Conservation (phyloP, 2,113 vertebrate species). For the Mormoops blainvillei region DNA sequence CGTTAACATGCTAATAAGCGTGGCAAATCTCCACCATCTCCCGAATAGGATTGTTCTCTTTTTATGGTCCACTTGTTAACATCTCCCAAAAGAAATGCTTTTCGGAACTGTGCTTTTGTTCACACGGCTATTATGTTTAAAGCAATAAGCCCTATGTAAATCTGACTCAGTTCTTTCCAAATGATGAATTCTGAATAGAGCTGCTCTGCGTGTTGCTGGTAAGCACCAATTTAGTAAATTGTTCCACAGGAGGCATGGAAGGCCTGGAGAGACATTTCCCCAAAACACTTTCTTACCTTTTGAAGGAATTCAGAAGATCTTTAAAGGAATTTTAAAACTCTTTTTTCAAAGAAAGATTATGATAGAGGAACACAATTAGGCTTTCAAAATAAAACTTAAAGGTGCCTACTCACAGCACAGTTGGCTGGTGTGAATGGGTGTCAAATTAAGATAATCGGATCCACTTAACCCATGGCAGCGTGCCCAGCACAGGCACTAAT, state of each 20-base stretch:
- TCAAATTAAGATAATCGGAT: not conserved
- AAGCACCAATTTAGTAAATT: not conserved
- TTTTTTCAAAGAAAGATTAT: not conserved
- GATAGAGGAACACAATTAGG: not conserved
- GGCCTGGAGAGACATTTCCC: not conserved
- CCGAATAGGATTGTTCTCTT: not conserved
- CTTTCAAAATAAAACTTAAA: conserved; percentile 21
- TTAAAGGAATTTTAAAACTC: not conserved
- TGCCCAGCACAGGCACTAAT: not conserved
- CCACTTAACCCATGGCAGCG: not conserved
- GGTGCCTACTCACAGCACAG: not conserved
- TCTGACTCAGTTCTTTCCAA: not conserved
- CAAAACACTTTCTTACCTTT: not conserved
- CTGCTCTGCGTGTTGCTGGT: not conserved
- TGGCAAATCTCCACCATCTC: not conserved
- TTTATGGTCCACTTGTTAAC: not conserved
- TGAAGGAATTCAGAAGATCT: not conserved
- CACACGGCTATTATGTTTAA: not conserved
- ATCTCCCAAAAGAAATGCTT: not conserved
- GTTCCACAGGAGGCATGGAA: not conserved
- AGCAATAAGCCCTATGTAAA: not conserved
- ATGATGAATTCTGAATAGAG: not conserved
- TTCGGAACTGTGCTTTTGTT: not conserved
- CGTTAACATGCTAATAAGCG: not conserved
- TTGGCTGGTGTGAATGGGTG: not conserved